Evolutionary conservation across 2,888 invertebrate species (phyloP), one percentile per base, ranked within the genome.

Genomic region (Selenia dentaria): DNA sequence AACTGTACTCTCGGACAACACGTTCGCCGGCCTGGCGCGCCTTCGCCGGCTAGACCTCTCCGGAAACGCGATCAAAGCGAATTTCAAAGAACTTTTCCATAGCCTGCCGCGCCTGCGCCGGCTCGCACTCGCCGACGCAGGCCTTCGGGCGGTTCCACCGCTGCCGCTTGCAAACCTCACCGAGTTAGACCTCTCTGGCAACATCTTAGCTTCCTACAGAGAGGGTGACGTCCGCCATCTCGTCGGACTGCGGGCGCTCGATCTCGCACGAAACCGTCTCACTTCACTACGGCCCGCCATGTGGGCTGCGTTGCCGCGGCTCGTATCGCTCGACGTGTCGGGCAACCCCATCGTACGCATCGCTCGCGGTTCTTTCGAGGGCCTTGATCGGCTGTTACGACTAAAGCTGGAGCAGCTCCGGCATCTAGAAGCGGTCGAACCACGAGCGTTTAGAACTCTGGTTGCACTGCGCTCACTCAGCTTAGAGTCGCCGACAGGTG

Each of bases 1-100:
- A 33, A 95, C 95, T 0, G 95, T 95, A 44, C 83, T 97, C 28
- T 95, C 96, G 0, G 96, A 96, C 70, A 96, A 95, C 70, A 95
- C 96, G 0, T 96, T 97, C 66, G 93, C 94, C 1, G 94, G 94
- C 42, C 84, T 96, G 11, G 92, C 93, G 24, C 93, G 94, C 55
- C 88, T 96, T 35, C 92, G 95, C 51, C 92, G 93, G 43, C 84
- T 97, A 39, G 95, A 96, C 70, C 85, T 97, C 8, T 94, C 95
- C 24, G 92, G 92, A 37, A 96, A 96, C 77, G 91, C 93, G 1
- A 84, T 96, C 14, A 93, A 96, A 51, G 94, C 96, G 8, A 95
- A 95, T 74, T 93, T 95, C 62, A 95, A 95, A 61, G 96, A 96
- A 78, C 91, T 96, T 2, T 95, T 96, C 59, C 94, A 95, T 60